Evolutionary conservation across 2,888 invertebrate species (phyloP).

Genomic region (Eupelmus urozonus): DNA sequence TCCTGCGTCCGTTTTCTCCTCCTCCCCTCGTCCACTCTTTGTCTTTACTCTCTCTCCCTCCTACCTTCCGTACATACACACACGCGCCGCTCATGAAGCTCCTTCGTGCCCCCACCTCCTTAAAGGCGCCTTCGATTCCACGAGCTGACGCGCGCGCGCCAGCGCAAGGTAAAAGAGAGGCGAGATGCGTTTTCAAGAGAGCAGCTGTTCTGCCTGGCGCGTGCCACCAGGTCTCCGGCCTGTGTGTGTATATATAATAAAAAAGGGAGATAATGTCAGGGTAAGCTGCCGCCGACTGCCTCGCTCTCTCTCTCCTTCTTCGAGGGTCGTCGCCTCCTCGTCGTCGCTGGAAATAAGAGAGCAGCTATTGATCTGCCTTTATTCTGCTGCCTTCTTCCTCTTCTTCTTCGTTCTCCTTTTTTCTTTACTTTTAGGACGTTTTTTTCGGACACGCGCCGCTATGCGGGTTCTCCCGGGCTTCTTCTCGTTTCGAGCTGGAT

Average conservation of each 20-base stretch:
- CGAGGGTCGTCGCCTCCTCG: constrained; percentile 19
- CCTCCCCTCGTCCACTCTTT: no score
- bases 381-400: constrained; percentile 17
- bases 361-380: constrained; percentile 54
- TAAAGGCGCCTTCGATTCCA: no score
- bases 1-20: not conserved
- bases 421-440: not conserved
- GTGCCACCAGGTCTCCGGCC: constrained; percentile 76
- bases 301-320: no score
- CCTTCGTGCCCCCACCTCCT: no score
- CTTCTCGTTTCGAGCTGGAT: not conserved
- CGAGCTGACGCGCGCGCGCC: no score
- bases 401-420: constrained; percentile 1
- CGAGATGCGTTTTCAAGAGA: constrained; percentile 54
- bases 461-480: constrained; percentile 24
- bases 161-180: constrained; percentile 4
- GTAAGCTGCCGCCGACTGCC: constrained; percentile 59
- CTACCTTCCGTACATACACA: no score
- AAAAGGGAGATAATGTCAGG: constrained; percentile 74
- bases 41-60: no score
- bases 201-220: constrained; percentile 76
- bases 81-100: no score
- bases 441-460: not conserved
- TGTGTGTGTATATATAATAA: constrained; percentile 49
- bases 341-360: constrained; percentile 46